Evolutionary conservation across 2,113 vertebrate species (phyloP).

Genomic region (Istiophorus platypterus): DNA sequence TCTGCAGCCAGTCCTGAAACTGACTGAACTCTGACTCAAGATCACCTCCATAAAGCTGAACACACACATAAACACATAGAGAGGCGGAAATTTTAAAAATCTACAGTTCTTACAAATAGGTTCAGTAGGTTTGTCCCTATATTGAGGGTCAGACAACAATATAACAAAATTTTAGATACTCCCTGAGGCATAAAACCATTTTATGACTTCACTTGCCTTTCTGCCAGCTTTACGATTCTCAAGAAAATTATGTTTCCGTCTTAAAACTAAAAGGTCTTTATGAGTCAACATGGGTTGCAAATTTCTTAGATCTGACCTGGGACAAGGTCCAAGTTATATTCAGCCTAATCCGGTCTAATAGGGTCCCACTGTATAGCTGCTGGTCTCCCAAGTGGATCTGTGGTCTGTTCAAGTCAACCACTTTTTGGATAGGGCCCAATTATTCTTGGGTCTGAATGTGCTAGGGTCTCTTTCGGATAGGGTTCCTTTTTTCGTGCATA

Average conservation of each 20-base stretch:
- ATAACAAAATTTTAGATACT: too few species aligned
- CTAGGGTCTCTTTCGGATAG: too few species aligned
- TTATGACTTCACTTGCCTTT: not conserved
- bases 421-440: too few species aligned
- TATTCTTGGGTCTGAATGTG: not conserved
- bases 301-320: not conserved
- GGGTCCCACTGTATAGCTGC: too few species aligned
- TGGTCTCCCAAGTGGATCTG: too few species aligned
- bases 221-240: not conserved
- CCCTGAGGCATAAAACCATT: too few species aligned
- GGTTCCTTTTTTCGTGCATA: not conserved
- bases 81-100: not conserved
- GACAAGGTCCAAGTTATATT: not conserved
- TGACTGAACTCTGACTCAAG: slow-evolving; percentile 92
- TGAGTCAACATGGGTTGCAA: not conserved
- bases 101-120: not conserved
- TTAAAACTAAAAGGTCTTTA: not conserved
- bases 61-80: slow-evolving; percentile 43
- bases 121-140: too few species aligned
- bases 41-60: slow-evolving; percentile 89
- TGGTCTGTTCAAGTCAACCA: too few species aligned
- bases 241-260: not conserved
- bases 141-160: too few species aligned
- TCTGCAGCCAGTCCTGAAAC: slow-evolving; percentile 93
- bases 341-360: not conserved